Percentiles rank a stretch among this genome's conserved stretches.
Evolutionary conservation across 2,888 invertebrate genomes (phyloP).

Genomic region (Spisula solida): DNA sequence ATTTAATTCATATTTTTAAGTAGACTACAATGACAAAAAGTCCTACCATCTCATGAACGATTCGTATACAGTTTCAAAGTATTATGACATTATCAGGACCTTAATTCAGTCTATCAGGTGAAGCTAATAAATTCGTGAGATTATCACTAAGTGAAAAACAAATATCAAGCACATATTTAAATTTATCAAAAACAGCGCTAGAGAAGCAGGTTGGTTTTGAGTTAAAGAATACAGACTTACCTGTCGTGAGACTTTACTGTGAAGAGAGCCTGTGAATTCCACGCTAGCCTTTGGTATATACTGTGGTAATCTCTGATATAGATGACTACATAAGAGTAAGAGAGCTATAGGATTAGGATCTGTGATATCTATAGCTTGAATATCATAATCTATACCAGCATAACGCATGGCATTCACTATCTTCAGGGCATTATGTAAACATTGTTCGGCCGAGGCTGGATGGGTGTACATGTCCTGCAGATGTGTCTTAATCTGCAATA

Average conservation of each 20-base stretch:
- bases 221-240: slow-evolving; percentile 67
- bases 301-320: slow-evolving; percentile 86
- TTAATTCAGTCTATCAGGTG: no score
- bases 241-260: slow-evolving; percentile 84
- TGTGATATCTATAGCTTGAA: slow-evolving; percentile 87
- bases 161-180: neutral
- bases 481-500: slow-evolving; percentile 84
- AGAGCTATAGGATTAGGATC: slow-evolving; percentile 87
- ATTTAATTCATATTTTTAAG: no score
- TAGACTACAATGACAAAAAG: no score
- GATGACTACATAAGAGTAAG: slow-evolving; percentile 84
- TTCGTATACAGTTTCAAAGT: no score
- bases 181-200: neutral
- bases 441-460: slow-evolving; percentile 86
- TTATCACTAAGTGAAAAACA: no score
- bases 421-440: slow-evolving; percentile 86
- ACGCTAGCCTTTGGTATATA: slow-evolving; percentile 86
- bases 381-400: slow-evolving; percentile 87
- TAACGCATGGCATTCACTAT: slow-evolving; percentile 86
- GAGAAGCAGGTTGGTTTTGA: neutral
- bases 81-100: no score
- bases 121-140: no score
- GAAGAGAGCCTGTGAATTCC: slow-evolving; percentile 85
- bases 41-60: no score
- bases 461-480: slow-evolving; percentile 86